Conservation (phyloP, 2,797 vertebrate genomes). For the Morelia viridis region DNA sequence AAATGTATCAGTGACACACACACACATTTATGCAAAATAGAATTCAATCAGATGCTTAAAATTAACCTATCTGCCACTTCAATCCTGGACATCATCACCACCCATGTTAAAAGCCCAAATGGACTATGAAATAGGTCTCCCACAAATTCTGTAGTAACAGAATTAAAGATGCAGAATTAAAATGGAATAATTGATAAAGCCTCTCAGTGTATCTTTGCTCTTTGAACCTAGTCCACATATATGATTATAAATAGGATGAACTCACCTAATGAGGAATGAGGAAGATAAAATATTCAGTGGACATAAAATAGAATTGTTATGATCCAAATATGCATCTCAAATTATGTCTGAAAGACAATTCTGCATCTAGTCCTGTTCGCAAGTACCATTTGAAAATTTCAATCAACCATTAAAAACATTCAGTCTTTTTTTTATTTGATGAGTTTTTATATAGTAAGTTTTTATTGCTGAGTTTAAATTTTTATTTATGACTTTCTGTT, state of each 20-base stretch:
- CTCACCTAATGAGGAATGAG: neutral
- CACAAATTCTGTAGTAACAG: neutral
- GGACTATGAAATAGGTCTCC: neutral
- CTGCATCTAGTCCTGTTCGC: neutral
- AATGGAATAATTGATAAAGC: neutral
- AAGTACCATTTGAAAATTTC: neutral
- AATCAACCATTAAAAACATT: neutral
- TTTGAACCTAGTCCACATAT: neutral
- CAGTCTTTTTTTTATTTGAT: too few species aligned
- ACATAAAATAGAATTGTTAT: neutral
- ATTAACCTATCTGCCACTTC: neutral
- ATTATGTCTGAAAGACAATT: neutral
- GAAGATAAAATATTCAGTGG: neutral
- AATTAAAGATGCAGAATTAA: too few species aligned
- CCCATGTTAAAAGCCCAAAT: neutral
- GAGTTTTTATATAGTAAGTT: too few species aligned
- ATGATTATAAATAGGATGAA: too few species aligned
- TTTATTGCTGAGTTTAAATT: too few species aligned
- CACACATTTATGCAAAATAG: neutral
- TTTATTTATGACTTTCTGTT: too few species aligned
- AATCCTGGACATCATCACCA: neutral
- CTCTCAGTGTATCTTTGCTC: neutral
- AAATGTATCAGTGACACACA: neutral
- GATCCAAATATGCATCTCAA: neutral
- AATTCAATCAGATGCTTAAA: neutral